Evolutionary conservation across 2,797 vertebrate species (phyloP).

Genomic region (Crenuchus spilurus): DNA sequence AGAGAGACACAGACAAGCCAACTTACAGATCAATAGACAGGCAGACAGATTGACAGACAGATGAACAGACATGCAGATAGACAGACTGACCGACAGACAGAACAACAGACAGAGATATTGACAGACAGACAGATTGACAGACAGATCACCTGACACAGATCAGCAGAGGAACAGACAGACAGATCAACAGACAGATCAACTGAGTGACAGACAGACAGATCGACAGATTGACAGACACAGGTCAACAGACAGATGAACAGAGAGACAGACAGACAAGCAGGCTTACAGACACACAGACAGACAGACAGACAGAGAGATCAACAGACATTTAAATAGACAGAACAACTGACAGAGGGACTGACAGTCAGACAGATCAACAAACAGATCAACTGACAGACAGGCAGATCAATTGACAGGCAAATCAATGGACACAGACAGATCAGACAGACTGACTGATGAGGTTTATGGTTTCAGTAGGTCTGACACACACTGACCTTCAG

Average conservation of each 20-base stretch:
- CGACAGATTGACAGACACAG: constrained; percentile 6
- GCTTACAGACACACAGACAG: constrained; percentile 20
- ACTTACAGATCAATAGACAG: background rate
- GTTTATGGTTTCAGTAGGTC: too few species aligned
- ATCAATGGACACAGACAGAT: constrained; percentile 17
- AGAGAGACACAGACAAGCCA: background rate
- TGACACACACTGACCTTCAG: background rate
- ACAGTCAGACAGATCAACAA: constrained; percentile 4
- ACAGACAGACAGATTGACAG: too few species aligned
- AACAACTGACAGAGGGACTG: constrained; percentile 3
- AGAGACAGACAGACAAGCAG: constrained; percentile 3
- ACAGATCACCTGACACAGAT: too few species aligned
- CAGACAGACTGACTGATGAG: background rate
- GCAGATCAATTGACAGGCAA: constrained; percentile 8
- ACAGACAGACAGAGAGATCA: too few species aligned
- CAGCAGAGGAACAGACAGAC: background rate
- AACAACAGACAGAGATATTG: too few species aligned
- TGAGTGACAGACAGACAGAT: background rate
- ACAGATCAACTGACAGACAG: constrained; percentile 9
- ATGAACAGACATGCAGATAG: too few species aligned
- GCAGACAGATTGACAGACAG: too few species aligned
- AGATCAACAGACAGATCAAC: background rate
- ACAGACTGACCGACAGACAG: too few species aligned
- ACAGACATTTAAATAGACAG: too few species aligned
- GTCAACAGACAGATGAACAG: constrained; percentile 3